A percentile compares a stretch with the other conserved stretches of the same genome.
These are phyloP conservation scores for Rana temporaria DNA, from an alignment of 2,113 vertebrate species.

Conservation along the genomic window DNA sequence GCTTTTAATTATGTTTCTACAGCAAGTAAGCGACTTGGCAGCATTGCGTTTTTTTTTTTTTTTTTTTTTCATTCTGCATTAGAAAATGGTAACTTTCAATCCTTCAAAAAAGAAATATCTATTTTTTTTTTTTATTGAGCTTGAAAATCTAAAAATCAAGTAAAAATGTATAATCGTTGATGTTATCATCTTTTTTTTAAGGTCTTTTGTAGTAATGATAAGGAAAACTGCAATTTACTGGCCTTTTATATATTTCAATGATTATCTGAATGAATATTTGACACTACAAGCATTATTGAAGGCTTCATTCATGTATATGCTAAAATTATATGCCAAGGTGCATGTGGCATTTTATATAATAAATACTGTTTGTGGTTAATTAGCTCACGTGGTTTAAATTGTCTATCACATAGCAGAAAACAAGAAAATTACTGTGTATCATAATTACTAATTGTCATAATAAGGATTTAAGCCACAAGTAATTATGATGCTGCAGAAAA, in stretches of 20 bases:
- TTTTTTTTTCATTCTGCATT: conserved; percentile 20
- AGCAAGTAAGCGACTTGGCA: conserved; percentile 46
- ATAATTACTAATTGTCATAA: conserved; percentile 19
- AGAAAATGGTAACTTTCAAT: conserved; percentile 29
- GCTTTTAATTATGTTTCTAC: conserved; percentile 55
- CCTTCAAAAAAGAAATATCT: conserved; percentile 16
- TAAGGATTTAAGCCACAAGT: background rate
- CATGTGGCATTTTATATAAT: conserved; percentile 15
- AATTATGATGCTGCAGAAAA: background rate
- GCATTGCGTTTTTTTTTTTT: conserved; percentile 23
- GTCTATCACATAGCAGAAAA: conserved; percentile 9
- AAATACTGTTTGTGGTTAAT: conserved; percentile 14
- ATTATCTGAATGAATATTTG: conserved; percentile 10
- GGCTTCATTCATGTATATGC: conserved; percentile 1
- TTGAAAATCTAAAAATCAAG: background rate
- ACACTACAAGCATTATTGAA: background rate
- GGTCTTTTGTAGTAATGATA: background rate
- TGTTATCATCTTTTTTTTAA: conserved; percentile 10
- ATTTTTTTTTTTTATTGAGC: conserved; percentile 11
- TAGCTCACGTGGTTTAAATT: background rate
- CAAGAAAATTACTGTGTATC: conserved; percentile 8
- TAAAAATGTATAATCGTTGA: conserved; percentile 19
- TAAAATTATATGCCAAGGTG: conserved; percentile 29
- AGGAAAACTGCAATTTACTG: background rate
- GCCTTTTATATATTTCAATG: background rate